phyloP scores from a whole-genome alignment of 2,113 vertebrate genomes.

The Lepus timidus region DNA sequence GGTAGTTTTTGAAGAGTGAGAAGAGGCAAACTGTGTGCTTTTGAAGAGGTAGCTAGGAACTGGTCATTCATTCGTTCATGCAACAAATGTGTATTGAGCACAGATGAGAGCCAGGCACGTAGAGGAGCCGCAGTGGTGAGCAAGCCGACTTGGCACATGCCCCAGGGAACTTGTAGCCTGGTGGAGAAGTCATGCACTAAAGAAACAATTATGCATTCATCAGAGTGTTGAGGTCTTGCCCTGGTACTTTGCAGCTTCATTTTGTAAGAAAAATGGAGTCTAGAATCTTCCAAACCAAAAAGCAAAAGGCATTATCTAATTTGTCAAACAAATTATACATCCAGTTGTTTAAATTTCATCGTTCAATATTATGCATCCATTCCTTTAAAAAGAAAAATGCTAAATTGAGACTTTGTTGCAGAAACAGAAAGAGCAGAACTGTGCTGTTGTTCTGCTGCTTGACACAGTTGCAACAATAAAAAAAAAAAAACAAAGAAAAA shows the following conservation, averaged over 20 bases:
- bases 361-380: too few species aligned
- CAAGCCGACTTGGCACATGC: background rate
- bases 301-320: background rate
- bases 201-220: background rate
- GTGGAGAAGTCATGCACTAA: background rate
- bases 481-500: background rate
- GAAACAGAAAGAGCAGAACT: background rate
- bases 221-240: background rate
- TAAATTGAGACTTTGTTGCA: background rate
- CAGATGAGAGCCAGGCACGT: background rate
- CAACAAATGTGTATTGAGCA: background rate
- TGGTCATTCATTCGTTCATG: background rate
- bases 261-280: background rate
- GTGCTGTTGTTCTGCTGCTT: background rate
- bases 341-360: background rate
- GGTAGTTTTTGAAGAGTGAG: background rate
- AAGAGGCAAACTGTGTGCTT: background rate
- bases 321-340: background rate
- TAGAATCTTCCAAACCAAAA: background rate
- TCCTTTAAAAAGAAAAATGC: background rate
- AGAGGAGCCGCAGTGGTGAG: background rate
- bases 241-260: background rate
- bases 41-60: background rate
- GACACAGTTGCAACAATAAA: background rate
- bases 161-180: too few species aligned